These are phyloP conservation scores for Alauda arvensis DNA, from an alignment of 2,797 vertebrate species.

Conservation along the genomic window DNA sequence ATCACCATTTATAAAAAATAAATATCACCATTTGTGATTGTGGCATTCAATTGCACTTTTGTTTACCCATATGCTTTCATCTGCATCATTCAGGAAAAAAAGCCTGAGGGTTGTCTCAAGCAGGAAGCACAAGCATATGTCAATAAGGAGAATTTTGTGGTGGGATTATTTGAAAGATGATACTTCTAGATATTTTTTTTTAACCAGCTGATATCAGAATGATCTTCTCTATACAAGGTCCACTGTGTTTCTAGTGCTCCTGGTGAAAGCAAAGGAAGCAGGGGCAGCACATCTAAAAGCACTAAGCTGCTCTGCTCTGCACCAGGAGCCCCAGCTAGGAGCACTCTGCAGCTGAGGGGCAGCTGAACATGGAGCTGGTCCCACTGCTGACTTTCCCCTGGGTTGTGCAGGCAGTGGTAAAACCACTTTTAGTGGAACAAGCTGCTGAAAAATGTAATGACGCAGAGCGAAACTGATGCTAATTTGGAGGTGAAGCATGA, in stretches of 20 bases:
- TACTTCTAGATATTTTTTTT: background rate
- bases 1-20: background rate
- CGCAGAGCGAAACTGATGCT: background rate
- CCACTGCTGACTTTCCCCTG: background rate
- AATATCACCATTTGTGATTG: background rate
- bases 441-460: background rate
- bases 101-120: background rate
- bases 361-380: background rate
- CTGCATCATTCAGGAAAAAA: background rate
- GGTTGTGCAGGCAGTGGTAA: background rate
- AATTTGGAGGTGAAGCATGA: conserved; percentile 29
- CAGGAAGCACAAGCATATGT: background rate
- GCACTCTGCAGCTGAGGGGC: background rate
- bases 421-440: background rate
- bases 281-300: background rate
- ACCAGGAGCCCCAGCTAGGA: background rate
- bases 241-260: background rate
- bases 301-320: background rate
- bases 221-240: background rate
- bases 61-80: background rate
- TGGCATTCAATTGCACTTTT: background rate
- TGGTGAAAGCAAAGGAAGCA: background rate
- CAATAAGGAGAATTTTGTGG: background rate
- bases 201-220: background rate
- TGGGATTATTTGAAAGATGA: background rate